A percentile compares a stretch with the other conserved stretches of the same genome.
Evolutionary conservation across 2,888 invertebrate species (phyloP).

Genomic region (Diloba caeruleocephala): DNA sequence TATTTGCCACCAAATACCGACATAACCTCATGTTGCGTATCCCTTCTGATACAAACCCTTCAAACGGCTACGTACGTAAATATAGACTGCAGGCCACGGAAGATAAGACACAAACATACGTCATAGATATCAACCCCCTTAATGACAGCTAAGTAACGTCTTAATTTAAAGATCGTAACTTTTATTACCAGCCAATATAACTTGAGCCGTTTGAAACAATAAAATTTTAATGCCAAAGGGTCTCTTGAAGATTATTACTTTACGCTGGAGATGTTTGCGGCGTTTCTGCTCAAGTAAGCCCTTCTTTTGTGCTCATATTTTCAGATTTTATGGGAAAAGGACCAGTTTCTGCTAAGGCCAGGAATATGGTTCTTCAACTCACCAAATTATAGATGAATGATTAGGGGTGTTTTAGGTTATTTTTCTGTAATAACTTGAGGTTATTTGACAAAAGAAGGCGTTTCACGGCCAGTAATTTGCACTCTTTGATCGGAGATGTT

Average conservation of each 20-base stretch:
- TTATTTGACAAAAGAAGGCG: no score
- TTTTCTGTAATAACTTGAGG: no score
- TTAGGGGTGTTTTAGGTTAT: no score
- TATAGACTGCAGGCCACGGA: neutral
- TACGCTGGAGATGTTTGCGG: conserved; percentile 18
- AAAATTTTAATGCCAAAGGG: conserved; percentile 45
- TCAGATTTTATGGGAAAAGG: neutral
- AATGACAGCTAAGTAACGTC: conserved; percentile 6
- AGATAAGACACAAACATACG: conserved; percentile 10
- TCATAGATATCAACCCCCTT: neutral
- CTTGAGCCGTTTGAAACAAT: conserved; percentile 37
- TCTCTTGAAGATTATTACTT: conserved; percentile 41
- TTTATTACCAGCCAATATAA: conserved; percentile 47
- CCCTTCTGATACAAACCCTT: neutral
- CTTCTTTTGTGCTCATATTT: conserved; percentile 4
- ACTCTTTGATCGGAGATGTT: no score
- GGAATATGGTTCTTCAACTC: no score
- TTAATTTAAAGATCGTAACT: conserved; percentile 32
- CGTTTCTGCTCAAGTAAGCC: conserved; percentile 10
- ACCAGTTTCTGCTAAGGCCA: no score
- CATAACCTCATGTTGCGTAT: no score
- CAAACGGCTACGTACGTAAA: neutral
- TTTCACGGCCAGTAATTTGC: no score
- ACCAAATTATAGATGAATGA: no score
- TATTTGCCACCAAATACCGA: no score